Evolutionary conservation across 2,797 vertebrate genomes (phyloP), one percentile per base, ranked within the genome.

Genomic region (Acanthopagrus latus): DNA sequence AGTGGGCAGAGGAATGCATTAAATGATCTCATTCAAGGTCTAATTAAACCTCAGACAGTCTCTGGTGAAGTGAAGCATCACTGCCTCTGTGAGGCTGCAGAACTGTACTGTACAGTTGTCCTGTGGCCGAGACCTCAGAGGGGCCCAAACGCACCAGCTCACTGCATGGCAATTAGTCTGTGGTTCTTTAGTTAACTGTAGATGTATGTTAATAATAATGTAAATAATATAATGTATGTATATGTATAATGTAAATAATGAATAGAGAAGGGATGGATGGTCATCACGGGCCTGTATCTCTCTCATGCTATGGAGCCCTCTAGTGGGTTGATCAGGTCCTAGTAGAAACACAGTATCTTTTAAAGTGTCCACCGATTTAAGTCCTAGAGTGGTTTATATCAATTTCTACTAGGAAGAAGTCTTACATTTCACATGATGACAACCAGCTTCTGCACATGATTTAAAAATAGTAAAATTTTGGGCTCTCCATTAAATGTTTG

Each of bases 41-140:
- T 33, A 5, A 23, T 56, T 27, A 21, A 29, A 18, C 18, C 57
- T 43, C 18, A 56, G 12, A 27, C 6, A 33, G 7, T 23, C 13
- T n/a, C 29, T 1, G 6, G 25, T 48, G 46, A 7, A 23, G n/a
- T 68, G 44, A 66, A 7, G 57, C 52, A 33, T 29, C 7, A 18
- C 63, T 71, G 74, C 64, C 67, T 21, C 78, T 48, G 43, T 76
- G 78, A 69, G 67, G 74, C 58, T 38, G 25, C 43, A 55, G 41
- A 58, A 16, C 5, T 10, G 27, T 33, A 70, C 21, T 65, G 23
- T 11, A 44, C 10, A 43, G 7, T 43, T 43, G 27, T 27, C 27
- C 27, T 27, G 4, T 27, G 27, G 29, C 29, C 29, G 5, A 33
- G 5, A 33, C 29, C 29, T 33, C 6, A 6, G 29, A 33, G 7